A percentile compares a stretch with the other conserved stretches of the same genome.
These are phyloP conservation scores for Lamellibrachia satsuma DNA, from an alignment of 2,888 invertebrate species.

Conservation along the genomic window DNA sequence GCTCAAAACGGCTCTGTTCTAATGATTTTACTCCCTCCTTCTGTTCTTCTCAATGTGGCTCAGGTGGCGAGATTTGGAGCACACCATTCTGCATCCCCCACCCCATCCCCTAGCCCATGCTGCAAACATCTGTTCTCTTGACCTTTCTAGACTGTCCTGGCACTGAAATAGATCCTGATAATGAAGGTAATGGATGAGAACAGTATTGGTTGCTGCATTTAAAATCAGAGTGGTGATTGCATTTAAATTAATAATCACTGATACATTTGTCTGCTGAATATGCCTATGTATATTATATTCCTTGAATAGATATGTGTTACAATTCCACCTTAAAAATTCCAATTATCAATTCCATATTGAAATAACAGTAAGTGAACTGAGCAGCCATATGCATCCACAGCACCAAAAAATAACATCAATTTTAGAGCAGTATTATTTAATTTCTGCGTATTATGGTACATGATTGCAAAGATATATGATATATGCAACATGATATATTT, in stretches of 20 bases:
- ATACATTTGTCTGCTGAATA: not conserved
- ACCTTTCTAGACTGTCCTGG: not conserved
- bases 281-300: too few species aligned
- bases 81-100: not conserved
- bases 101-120: not conserved
- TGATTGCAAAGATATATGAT: too few species aligned
- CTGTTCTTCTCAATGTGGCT: not conserved
- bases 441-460: too few species aligned
- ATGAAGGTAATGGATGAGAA: not conserved
- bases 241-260: not conserved
- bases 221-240: constrained; percentile 1
- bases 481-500: too few species aligned
- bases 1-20: not conserved
- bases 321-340: too few species aligned
- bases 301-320: too few species aligned
- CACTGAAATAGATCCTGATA: not conserved
- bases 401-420: too few species aligned
- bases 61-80: not conserved
- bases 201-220: not conserved
- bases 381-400: too few species aligned
- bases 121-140: not conserved
- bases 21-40: not conserved
- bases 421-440: too few species aligned
- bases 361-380: too few species aligned
- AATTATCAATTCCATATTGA: too few species aligned